Percentiles rank a stretch among this genome's conserved stretches.
phyloP scores from a whole-genome alignment of 2,113 vertebrate species.

The Semnornis frantzii region DNA sequence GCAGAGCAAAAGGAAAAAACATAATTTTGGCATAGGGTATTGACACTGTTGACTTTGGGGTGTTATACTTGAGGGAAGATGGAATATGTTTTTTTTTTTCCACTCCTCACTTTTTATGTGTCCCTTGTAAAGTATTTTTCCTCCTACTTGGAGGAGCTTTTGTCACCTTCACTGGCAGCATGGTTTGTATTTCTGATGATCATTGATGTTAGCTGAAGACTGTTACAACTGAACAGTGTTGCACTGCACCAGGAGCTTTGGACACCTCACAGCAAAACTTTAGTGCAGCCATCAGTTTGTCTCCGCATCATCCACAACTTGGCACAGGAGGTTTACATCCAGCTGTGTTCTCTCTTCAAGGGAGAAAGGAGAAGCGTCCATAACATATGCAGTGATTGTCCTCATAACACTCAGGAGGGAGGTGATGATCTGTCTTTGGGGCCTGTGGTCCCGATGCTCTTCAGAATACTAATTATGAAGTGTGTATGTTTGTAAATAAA shows the following conservation, averaged over 20 bases:
- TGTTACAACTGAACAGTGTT: background rate
- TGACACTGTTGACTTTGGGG: background rate
- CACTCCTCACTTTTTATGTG: background rate
- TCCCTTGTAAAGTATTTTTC: background rate
- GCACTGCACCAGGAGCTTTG: background rate
- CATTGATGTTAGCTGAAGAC: background rate
- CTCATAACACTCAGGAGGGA: fast-evolving
- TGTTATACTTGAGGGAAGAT: background rate
- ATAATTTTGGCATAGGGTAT: background rate
- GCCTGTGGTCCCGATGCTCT: slow-evolving; percentile 41
- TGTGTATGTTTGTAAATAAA: slow-evolving; percentile 52
- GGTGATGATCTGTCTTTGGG: background rate
- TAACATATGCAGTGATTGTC: background rate
- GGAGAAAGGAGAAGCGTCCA: background rate
- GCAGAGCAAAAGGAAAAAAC: background rate
- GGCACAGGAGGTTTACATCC: background rate
- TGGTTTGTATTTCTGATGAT: background rate
- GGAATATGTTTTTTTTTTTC: background rate
- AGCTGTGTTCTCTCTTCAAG: background rate
- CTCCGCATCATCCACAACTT: background rate
- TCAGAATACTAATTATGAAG: background rate
- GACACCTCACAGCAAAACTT: background rate
- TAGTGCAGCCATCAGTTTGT: background rate
- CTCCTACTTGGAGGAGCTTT: background rate
- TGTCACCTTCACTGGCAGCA: background rate